Evolutionary conservation across 2,888 invertebrate genomes (phyloP).

Genomic region (Thalpophila matura): DNA sequence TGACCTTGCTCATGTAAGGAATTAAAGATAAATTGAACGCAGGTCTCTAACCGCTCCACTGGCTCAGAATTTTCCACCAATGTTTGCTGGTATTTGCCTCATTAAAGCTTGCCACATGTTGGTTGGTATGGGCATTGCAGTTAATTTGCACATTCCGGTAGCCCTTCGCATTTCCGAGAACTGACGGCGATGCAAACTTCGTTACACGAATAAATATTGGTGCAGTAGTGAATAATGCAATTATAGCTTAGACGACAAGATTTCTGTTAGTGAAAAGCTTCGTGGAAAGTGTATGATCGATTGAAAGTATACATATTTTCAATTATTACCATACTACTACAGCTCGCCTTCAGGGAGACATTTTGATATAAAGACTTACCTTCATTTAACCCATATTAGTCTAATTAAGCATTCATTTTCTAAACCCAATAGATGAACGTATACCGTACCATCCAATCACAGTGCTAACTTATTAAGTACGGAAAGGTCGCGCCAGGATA

Average conservation of each 20-base stretch:
- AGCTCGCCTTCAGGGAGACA: too few species aligned
- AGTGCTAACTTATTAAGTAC: constrained; percentile 45
- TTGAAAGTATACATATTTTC: too few species aligned
- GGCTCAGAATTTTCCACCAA: constrained; percentile 13
- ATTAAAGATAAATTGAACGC: neutral
- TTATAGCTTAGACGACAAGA: neutral
- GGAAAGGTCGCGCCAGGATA: constrained; percentile 48
- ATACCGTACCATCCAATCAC: constrained; percentile 32
- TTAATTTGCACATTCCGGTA: constrained; percentile 45
- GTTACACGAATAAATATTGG: constrained; percentile 31
- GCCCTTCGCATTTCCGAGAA: constrained; percentile 45
- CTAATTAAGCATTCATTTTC: neutral
- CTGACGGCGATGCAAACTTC: constrained; percentile 30
- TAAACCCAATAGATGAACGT: neutral
- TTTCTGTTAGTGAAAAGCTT: neutral
- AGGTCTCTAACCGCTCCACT: neutral
- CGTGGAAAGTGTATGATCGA: neutral
- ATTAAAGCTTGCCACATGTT: constrained; percentile 25
- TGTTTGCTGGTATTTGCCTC: constrained; percentile 21
- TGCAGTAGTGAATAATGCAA: constrained; percentile 17
- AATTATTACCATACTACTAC: too few species aligned
- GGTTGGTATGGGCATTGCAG: constrained; percentile 17
- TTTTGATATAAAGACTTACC: neutral
- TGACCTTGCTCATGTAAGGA: too few species aligned
- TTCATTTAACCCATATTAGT: neutral